These are phyloP conservation scores for Megastigmus dorsalis DNA, from an alignment of 2,888 invertebrate species.

Conservation along the genomic window DNA sequence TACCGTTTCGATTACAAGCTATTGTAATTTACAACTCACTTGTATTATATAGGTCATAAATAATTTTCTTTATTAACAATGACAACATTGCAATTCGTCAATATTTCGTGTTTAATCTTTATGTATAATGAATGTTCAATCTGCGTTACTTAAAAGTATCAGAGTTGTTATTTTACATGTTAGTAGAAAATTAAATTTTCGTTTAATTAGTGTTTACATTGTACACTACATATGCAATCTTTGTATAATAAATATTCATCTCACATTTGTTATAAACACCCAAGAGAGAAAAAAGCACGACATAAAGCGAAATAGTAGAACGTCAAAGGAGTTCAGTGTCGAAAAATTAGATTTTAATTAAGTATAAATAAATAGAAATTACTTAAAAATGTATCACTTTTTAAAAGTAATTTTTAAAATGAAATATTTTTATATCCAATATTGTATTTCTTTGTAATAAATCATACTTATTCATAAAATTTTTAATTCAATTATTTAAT, in stretches of 20 bases:
- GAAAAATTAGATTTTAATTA: neutral
- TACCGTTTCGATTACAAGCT: conserved; percentile 11
- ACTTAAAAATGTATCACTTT: no score
- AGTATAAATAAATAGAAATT: no score
- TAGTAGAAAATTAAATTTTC: conserved; percentile 38
- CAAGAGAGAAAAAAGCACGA: neutral
- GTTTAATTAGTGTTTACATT: conserved; percentile 32
- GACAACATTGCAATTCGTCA: conserved; percentile 17
- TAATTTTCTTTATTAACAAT: conserved; percentile 29
- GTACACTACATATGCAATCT: conserved; percentile 21
- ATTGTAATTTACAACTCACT: conserved; percentile 25
- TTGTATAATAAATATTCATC: conserved; percentile 17
- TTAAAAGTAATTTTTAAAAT: no score
- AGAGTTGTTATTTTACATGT: conserved; percentile 14
- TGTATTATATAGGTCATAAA: conserved; percentile 17
- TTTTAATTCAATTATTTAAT: no score
- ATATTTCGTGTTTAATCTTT: conserved; percentile 12
- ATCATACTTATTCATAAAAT: no score
- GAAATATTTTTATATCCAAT: no score
- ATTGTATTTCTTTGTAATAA: no score
- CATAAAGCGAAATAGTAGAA: neutral
- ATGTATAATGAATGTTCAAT: neutral
- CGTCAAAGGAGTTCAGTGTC: neutral
- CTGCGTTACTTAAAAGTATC: neutral
- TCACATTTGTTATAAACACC: neutral